Evolutionary conservation across 2,888 invertebrate genomes (phyloP), one percentile per base, ranked within the genome.

Genomic region (Coecobrya sp.): DNA sequence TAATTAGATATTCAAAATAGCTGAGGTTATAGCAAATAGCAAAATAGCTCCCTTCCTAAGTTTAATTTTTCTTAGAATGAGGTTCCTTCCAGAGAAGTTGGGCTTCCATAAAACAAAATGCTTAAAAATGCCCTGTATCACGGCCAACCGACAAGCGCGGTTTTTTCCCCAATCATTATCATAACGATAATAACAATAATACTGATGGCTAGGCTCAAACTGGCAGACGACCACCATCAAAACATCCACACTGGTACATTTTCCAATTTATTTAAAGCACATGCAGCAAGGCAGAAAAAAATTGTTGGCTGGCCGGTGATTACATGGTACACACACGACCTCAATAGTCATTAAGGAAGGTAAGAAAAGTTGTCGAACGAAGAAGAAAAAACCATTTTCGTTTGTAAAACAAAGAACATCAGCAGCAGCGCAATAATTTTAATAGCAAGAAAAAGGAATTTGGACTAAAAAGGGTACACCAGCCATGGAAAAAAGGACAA

Each of bases 301-400:
- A 10, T 76, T 25, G 52, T 81, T 55, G 81, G 55, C 30, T 81
- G n/a, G 81, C 49, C 42, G 49, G 36, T 55, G 79, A 92, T 88
- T 88, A 87, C 87, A 87, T 87, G 84, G 87, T 81, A 27, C 81
- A 87, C 92, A 91, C 91, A 92, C 92, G 92, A 88, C 92, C 92
- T 92, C 92, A 84, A 45, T 62, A 73, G 45, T 91, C 86, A 91
- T 92, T 92, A 92, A 87, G 84, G 52, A 76, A 81, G 30, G 55
- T 52, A 82, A 52, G 68, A 81, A 81, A 65, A 84, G 55, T 76
- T 19, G 55, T 52, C 19, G 49, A 79, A 19, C 76, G 22, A 76
- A 76, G 36, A 42, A 55, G 22, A 76, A 76, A 59, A 42, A 55
- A 55, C 73, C 19, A 55, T 59, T 4, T 27, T 70, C 8, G 36